phyloP scores from a whole-genome alignment of 2,888 invertebrate genomes.

The Poecilus cupreus region DNA sequence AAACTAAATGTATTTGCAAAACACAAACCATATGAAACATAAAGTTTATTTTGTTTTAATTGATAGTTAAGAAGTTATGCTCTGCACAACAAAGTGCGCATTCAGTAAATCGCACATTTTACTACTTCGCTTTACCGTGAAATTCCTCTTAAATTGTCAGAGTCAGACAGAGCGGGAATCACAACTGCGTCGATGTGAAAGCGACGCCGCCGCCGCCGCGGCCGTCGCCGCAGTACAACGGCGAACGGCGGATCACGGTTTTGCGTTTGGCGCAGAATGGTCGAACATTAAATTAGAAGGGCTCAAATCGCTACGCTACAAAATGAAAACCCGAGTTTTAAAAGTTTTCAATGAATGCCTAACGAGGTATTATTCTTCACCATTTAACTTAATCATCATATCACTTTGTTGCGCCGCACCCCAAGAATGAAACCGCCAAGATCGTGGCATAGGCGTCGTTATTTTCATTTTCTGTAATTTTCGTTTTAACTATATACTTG shows the following conservation, averaged over 20 bases:
- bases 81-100: too few relatives aligned
- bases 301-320: constrained; percentile 70
- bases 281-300: constrained; percentile 70
- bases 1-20: too few relatives aligned
- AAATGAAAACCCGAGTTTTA: constrained; percentile 68
- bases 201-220: not conserved
- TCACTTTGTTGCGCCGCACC: constrained; percentile 69
- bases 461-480: not conserved
- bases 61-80: too few relatives aligned
- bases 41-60: too few relatives aligned
- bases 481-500: not conserved
- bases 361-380: constrained; percentile 73
- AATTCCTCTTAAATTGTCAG: too few relatives aligned
- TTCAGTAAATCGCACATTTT: too few relatives aligned
- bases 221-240: not conserved
- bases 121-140: too few relatives aligned
- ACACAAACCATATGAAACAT: too few relatives aligned
- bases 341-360: constrained; percentile 73
- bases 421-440: constrained; percentile 17
- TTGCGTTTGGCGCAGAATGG: constrained; percentile 37
- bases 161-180: too few relatives aligned
- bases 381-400: constrained; percentile 73
- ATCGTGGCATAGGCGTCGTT: not conserved
- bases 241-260: not conserved
- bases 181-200: too few relatives aligned